Evolutionary conservation across 2,113 vertebrate genomes (phyloP).

Genomic region (Ancistrus triradiatus): DNA sequence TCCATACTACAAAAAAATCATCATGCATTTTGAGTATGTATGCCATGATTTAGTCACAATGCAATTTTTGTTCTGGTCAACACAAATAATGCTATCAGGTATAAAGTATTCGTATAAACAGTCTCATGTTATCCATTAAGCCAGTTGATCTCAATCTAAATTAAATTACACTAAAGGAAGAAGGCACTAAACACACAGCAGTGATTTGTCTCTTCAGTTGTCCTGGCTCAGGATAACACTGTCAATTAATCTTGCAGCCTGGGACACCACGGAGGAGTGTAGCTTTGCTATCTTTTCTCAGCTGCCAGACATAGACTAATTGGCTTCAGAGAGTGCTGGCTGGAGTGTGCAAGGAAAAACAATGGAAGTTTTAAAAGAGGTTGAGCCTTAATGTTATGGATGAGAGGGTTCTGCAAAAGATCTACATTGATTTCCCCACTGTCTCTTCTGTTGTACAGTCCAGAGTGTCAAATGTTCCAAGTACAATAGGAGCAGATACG

Average conservation of each 20-base stretch:
- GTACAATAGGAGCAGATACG: no score
- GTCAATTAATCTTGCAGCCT: conserved; percentile 52
- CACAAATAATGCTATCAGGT: not conserved
- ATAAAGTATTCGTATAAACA: not conserved
- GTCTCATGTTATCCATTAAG: not conserved
- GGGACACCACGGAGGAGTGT: conserved; percentile 29
- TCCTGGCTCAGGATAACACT: conserved; percentile 39
- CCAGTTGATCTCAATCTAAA: conserved; percentile 11
- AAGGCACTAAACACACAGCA: conserved; percentile 40
- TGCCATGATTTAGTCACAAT: no score
- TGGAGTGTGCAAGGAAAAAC: not conserved
- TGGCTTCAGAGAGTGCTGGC: conserved; percentile 20
- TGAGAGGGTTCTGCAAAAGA: conserved; percentile 15
- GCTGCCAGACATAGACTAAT: conserved; percentile 16
- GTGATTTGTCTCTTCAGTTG: conserved; percentile 28
- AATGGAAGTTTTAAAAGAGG: conserved; percentile 3
- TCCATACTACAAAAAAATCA: conserved; percentile 1
- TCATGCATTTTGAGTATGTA: no score
- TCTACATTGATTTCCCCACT: not conserved
- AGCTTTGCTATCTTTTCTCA: conserved; percentile 26
- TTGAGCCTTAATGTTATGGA: not conserved
- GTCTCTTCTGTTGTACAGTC: not conserved
- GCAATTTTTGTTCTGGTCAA: not conserved
- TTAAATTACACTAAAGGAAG: conserved; percentile 6
- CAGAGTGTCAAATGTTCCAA: not conserved